Percentiles rank a stretch among this genome's conserved stretches.
These are phyloP conservation scores for Magallana angulata DNA, from an alignment of 1,140 invertebrate genomes.

Conservation along the genomic window DNA sequence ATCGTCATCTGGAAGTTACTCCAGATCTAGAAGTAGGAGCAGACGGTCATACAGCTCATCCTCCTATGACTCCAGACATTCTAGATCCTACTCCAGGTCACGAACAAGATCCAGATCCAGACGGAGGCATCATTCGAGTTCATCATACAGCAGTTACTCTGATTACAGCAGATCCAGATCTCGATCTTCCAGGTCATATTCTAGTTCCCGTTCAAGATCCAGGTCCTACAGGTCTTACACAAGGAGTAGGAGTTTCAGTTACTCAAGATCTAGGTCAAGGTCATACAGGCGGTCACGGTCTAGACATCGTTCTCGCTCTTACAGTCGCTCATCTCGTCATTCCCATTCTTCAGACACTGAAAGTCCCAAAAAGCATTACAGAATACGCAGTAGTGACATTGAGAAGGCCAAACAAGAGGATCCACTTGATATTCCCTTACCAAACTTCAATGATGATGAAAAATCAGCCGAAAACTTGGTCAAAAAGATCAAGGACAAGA, in stretches of 20 bases:
- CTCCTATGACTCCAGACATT: slow-evolving; percentile 67
- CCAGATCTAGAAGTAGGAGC: slow-evolving; percentile 63
- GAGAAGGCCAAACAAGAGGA: slow-evolving; percentile 53
- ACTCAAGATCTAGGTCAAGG: slow-evolving; percentile 65
- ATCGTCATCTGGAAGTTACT: slow-evolving; percentile 60
- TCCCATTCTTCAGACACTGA: slow-evolving; percentile 38
- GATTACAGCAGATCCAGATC: slow-evolving; percentile 68
- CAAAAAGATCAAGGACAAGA: slow-evolving; percentile 61
- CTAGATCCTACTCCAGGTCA: slow-evolving; percentile 59
- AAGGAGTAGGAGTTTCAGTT: slow-evolving; percentile 60
- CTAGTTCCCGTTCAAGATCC: slow-evolving; percentile 58
- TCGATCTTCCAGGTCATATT: slow-evolving; percentile 65
- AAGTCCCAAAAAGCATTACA: slow-evolving; percentile 45
- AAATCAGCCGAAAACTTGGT: slow-evolving; percentile 56
- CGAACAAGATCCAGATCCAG: slow-evolving; percentile 64
- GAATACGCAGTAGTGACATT: slow-evolving; percentile 38
- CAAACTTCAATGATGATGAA: slow-evolving; percentile 61
- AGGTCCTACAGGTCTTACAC: slow-evolving; percentile 64
- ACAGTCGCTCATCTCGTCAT: slow-evolving; percentile 39
- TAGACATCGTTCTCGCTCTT: slow-evolving; percentile 42
- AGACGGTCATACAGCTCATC: slow-evolving; percentile 70
- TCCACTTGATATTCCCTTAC: slow-evolving; percentile 64
- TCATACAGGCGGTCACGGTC: slow-evolving; percentile 60
- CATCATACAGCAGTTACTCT: slow-evolving; percentile 66
- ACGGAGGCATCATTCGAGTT: slow-evolving; percentile 57